Base-by-base conservation (phyloP, 1,140 invertebrate species). In the Piezodorus guildinii region DNA sequence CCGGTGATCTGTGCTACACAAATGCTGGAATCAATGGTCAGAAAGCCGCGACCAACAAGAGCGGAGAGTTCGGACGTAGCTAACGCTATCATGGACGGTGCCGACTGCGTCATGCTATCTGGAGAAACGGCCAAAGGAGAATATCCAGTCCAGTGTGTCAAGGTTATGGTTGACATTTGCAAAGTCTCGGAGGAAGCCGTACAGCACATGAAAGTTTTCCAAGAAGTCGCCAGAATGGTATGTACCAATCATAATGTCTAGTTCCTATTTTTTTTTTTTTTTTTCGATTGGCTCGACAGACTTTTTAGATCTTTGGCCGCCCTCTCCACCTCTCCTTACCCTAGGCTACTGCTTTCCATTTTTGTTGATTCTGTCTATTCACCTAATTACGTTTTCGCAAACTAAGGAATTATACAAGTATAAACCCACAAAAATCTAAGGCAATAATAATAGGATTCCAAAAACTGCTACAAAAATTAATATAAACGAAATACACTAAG, bases 71-170 rank as follows among this genome's bases (percentile, higher is more conserved):
- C 92, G 1, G 96, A 98, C 77, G 94, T 98, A 0, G 95, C 94
- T 44, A 98, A 98, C 77, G 96, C 95, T 4, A 87, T 98, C 68
- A 77, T 98, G 12, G 96, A 98, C 78, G 95, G 95, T 17, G 93
- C 94, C 43, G 96, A 98, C 74, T 96, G 94, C 75, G 94, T 97
- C n/a, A 97, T 98, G 94, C 78, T 98, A 71, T 96, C 92, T 2
- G 94, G 94, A n/a, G 95, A 98, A 77, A 98, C 94, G 0, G 94
- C 95, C 49, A 97, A 97, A 78, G 94, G 94, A 67, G 87, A 93
- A 67, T 98, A 96, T 75, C 94, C 95, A 0, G 72, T 94, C 58
- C 88, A 93, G 71, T 91, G 90, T 72, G 91, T 98, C 10, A 79
- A 83, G 60, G 94, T 91, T 61, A 97, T 98, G 95, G 90, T 91